A percentile compares a stretch with the other conserved stretches of the same genome.
Evolutionary conservation across 92 coral and sea anemone genomes (phyloP).

Genomic region (Phenganax subtilis): DNA sequence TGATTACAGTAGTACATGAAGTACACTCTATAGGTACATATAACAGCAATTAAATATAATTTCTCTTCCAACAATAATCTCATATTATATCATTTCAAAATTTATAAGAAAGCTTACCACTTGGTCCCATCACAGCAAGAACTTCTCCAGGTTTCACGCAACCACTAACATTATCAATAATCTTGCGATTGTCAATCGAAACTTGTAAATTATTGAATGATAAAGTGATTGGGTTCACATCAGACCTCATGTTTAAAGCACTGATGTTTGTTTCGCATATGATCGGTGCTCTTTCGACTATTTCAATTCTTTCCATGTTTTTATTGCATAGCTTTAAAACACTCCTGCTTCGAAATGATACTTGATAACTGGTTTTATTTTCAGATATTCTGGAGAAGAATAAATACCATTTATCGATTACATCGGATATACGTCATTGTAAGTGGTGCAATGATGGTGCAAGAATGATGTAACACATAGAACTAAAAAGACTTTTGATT

Average conservation of each 20-base stretch:
- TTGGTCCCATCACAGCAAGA: slow-evolving; percentile 93
- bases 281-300: slow-evolving; percentile 2
- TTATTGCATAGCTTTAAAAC: background rate
- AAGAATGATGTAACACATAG: too few relatives aligned
- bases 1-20: too few relatives aligned
- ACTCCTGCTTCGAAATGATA: too few relatives aligned
- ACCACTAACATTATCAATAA: slow-evolving; percentile 68
- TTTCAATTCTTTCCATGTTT: slow-evolving; percentile 1
- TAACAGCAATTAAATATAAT: too few relatives aligned
- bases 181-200: slow-evolving; percentile 53
- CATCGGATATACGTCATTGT: too few relatives aligned
- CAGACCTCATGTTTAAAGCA: slow-evolving; percentile 5
- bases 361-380: background rate
- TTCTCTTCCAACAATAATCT: too few relatives aligned
- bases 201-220: slow-evolving; percentile 60
- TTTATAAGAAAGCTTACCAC: slow-evolving; percentile 61
- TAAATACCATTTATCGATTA: too few relatives aligned
- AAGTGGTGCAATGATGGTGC: too few relatives aligned
- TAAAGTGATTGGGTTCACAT: slow-evolving; percentile 52
- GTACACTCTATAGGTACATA: too few relatives aligned
- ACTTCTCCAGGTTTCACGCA: slow-evolving; percentile 86
- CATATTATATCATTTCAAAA: too few relatives aligned
- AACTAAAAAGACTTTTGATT: too few relatives aligned
- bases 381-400: background rate
- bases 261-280: background rate